A percentile compares a stretch with the other conserved stretches of the same genome.
Conservation (phyloP, 2,113 vertebrate species). For the Girardinichthys multiradiatus region DNA sequence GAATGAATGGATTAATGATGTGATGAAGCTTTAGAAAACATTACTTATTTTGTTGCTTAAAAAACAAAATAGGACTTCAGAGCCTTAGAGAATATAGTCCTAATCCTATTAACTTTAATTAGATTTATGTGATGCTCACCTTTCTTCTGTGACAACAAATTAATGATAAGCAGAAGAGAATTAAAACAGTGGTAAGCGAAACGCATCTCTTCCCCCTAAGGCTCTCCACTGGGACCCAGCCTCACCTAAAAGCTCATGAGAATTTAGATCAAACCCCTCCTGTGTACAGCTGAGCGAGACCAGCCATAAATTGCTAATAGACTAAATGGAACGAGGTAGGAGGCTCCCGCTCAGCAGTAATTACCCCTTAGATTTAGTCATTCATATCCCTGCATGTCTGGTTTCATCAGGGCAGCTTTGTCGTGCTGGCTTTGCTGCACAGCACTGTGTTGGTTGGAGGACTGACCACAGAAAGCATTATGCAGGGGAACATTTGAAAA, state of each 20-base stretch:
- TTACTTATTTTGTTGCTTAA: slow-evolving; percentile 22
- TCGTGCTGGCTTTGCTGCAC: slow-evolving; percentile 66
- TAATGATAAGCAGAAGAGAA: slow-evolving; percentile 67
- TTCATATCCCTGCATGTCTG: slow-evolving; percentile 82
- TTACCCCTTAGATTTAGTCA: slow-evolving; percentile 82
- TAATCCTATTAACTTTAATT: slow-evolving; percentile 70
- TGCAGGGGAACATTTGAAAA: slow-evolving; percentile 89
- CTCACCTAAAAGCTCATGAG: slow-evolving; percentile 75
- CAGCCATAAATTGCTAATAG: slow-evolving; percentile 97
- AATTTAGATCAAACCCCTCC: slow-evolving; percentile 83
- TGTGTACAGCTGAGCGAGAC: slow-evolving; percentile 84
- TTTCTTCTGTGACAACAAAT: slow-evolving; percentile 68
- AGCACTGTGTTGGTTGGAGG: slow-evolving; percentile 53
- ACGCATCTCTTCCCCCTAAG: slow-evolving; percentile 64
- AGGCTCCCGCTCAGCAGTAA: slow-evolving; percentile 80
- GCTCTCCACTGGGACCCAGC: slow-evolving; percentile 69
- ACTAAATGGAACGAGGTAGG: slow-evolving; percentile 88
- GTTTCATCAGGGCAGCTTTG: slow-evolving; percentile 77
- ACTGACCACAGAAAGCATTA: slow-evolving; percentile 78
- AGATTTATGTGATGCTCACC: slow-evolving; percentile 62
- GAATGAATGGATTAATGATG: not conserved
- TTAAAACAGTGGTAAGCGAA: slow-evolving; percentile 68
- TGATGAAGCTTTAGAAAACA: slow-evolving; percentile 26
- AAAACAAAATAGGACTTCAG: slow-evolving; percentile 35
- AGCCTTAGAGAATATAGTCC: slow-evolving; percentile 44